Evolutionary conservation across 2,797 vertebrate species (phyloP).

Genomic region (Syndactyla subalaris): DNA sequence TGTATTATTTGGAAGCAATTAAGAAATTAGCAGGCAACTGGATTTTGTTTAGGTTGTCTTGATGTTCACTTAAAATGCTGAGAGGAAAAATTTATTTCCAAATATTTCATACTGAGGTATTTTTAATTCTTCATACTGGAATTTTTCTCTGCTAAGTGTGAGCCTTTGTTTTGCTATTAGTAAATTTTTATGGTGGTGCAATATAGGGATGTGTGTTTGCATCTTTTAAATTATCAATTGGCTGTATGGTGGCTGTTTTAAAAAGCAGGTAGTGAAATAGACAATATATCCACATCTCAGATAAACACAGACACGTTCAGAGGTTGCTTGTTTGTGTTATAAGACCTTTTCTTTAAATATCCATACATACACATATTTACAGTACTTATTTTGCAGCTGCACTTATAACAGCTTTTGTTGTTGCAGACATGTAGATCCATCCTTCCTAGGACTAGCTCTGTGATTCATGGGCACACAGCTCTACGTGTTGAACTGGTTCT

Average conservation of each 20-base stretch:
- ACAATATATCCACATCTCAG: not conserved
- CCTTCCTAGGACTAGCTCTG: not conserved
- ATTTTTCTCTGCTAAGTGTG: not conserved
- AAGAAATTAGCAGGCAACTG: not conserved
- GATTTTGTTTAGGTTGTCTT: conserved; percentile 4
- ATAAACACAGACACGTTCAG: not conserved
- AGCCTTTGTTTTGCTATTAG: not conserved
- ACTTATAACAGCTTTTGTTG: not conserved
- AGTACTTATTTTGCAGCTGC: not conserved
- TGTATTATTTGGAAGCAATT: not conserved
- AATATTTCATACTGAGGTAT: not conserved
- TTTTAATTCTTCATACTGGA: not conserved
- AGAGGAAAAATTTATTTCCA: not conserved
- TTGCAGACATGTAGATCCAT: not conserved
- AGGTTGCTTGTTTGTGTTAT: not conserved
- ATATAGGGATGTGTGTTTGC: not conserved
- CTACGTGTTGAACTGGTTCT: not conserved
- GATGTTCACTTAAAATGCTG: not conserved
- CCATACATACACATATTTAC: not conserved
- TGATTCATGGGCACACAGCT: not conserved
- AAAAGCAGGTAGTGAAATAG: not conserved
- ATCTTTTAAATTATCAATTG: not conserved
- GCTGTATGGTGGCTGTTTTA: not conserved
- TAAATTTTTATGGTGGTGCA: not conserved
- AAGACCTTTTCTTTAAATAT: not conserved